These are phyloP conservation scores for Micrasema minimum DNA, from an alignment of 1,140 invertebrate species.

Conservation along the genomic window DNA sequence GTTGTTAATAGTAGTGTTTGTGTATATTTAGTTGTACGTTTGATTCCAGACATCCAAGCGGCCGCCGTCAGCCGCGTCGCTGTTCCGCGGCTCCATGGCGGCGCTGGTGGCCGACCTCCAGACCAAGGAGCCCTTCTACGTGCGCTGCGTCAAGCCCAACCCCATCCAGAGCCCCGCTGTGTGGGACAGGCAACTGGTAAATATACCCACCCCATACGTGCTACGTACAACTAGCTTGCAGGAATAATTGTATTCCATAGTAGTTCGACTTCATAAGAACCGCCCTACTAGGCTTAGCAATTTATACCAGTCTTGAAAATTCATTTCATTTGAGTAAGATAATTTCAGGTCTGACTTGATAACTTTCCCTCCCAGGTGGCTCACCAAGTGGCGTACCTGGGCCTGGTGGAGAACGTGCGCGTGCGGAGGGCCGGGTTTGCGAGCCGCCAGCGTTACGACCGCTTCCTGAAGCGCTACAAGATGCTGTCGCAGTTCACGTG, in stretches of 20 bases:
- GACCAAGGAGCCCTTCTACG: conserved; percentile 95
- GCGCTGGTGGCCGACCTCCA: conserved; percentile 88
- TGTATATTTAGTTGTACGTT: conserved; percentile 53
- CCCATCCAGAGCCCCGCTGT: conserved; percentile 86
- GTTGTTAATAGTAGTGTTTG: no score
- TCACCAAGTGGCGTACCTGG: conserved; percentile 92
- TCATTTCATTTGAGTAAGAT: no score
- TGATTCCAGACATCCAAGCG: conserved; percentile 96
- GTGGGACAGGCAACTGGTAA: conserved; percentile 80
- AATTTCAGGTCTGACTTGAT: no score
- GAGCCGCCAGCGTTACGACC: conserved; percentile 88
- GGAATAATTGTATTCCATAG: no score
- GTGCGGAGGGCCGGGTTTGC: conserved; percentile 95
- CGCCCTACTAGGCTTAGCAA: no score
- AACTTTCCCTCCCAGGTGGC: conserved; percentile 78
- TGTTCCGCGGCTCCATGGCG: conserved; percentile 96
- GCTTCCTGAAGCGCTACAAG: conserved; percentile 90
- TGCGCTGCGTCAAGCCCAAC: conserved; percentile 96
- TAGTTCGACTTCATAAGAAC: no score
- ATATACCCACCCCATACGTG: conserved; percentile 43
- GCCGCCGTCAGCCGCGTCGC: conserved; percentile 89
- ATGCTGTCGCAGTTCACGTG: conserved; percentile 94
- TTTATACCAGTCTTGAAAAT: no score
- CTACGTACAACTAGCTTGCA: neutral
- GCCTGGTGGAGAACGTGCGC: conserved; percentile 92